A percentile compares a stretch with the other conserved stretches of the same genome.
phyloP scores from a whole-genome alignment of 2,888 invertebrate species.

The Plemyria rubiginata region DNA sequence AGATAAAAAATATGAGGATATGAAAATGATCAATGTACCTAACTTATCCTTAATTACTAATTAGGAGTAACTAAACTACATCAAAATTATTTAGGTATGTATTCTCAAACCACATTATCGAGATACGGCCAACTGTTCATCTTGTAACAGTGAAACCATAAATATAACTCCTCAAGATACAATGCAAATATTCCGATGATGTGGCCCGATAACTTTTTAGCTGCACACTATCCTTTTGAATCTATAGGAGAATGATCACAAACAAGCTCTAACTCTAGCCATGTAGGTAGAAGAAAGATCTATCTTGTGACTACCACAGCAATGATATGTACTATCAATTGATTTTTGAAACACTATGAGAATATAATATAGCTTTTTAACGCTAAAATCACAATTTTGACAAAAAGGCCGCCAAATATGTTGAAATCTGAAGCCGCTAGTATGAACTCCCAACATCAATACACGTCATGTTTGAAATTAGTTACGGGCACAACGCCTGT shows the following conservation, averaged over 20 bases:
- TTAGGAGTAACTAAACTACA: constrained; percentile 7
- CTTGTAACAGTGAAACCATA: too few relatives aligned
- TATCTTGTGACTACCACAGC: constrained; percentile 25
- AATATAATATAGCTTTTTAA: constrained; percentile 27
- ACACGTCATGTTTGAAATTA: not conserved
- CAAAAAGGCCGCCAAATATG: not conserved
- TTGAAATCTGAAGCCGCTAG: not conserved
- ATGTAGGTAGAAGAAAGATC: constrained; percentile 2
- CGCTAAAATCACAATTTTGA: constrained; percentile 40
- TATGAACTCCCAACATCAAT: not conserved
- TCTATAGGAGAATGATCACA: constrained; percentile 10
- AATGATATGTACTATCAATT: constrained; percentile 42
- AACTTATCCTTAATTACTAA: constrained; percentile 12
- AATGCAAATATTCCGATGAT: not conserved
- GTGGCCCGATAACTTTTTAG: constrained; percentile 5
- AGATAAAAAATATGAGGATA: constrained; percentile 54
- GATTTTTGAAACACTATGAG: constrained; percentile 32
- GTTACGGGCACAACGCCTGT: not conserved
- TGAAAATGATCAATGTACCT: constrained; percentile 46
- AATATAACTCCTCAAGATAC: not conserved
- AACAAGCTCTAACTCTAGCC: constrained; percentile 5
- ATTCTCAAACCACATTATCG: not conserved
- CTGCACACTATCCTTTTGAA: constrained; percentile 18
- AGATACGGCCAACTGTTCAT: not conserved
- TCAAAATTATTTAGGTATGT: constrained; percentile 5